Conservation (phyloP, 2,113 vertebrate genomes). For the Anhinga anhinga region DNA sequence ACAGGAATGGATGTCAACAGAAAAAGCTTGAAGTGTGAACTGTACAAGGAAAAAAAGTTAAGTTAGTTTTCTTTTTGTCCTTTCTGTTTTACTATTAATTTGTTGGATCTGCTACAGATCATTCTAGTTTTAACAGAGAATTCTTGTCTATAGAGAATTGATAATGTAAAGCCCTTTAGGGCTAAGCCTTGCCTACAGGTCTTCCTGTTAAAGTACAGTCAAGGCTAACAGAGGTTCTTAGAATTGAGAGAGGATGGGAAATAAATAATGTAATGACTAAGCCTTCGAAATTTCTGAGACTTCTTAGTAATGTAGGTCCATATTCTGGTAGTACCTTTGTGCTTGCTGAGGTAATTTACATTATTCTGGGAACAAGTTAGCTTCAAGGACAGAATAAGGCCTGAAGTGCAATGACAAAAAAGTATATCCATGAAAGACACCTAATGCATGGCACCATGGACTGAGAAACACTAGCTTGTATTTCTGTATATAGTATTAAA, state of each 20-base stretch:
- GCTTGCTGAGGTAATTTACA: neutral
- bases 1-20: neutral
- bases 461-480: neutral
- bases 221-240: neutral
- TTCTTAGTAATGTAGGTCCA: neutral
- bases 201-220: neutral
- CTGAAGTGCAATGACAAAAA: neutral
- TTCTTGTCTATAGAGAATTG: neutral
- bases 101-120: neutral
- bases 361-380: neutral
- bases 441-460: neutral
- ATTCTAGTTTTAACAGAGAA: neutral
- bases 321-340: neutral
- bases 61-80: neutral
- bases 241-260: neutral
- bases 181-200: neutral
- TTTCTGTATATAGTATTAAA: neutral
- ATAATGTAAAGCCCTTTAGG: neutral
- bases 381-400: neutral
- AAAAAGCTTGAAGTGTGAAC: neutral
- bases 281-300: neutral
- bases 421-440: neutral
- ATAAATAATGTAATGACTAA: neutral
- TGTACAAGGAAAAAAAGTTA: neutral
- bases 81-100: neutral